Evolutionary conservation across 2,888 invertebrate species (phyloP), one percentile per base, ranked within the genome.

Genomic region (Stratiomys singularior): DNA sequence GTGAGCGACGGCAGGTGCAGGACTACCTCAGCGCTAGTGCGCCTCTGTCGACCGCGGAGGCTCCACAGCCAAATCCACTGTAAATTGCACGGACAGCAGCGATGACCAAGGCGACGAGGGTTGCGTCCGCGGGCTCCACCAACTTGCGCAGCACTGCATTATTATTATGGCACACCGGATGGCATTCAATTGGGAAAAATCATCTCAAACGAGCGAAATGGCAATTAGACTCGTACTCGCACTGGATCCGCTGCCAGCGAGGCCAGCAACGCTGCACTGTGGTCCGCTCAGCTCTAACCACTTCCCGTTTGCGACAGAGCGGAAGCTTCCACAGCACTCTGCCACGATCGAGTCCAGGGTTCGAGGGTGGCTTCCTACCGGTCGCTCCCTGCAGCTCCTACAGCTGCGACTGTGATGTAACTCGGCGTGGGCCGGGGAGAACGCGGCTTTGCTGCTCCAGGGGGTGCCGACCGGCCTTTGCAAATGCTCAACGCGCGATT

Each of bases 161-260:
- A 47, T 69, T 27, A 47, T 25, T 69, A 37, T 74, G 58, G 37
- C 74, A 74, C 58, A 74, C 74, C 74, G 74, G 74, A 74, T 74
- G 58, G 74, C 21, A 37, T 60, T 74, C 25, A 74, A 74, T 58
- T 58, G 58, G 60, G 58, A 23, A 74, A 74, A 37, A 74, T 74
- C 37, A 74, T 74, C 60, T 58, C 58, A 60, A 28, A 60, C 74
- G 69, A 69, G 15, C 60, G 66, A 37, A 66, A 66, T 66, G 69
- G 69, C 69, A 69, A 69, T 47, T 46, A 23, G 23, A 69, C 25
- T 25, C 25, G 47, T n/a, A 23, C 69, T 46, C 69, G 52, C 52
- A 52, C 15, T 18, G 52, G 52, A 18, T 52, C 4, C 37, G 37
- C 3, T 37, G 52, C 15, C 52, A 52, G 52, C n/a, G 37, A 9